Percentiles rank a stretch among this genome's conserved stretches.
Evolutionary conservation across 2,797 vertebrate species (phyloP).

Genomic region (Botia almorhae): DNA sequence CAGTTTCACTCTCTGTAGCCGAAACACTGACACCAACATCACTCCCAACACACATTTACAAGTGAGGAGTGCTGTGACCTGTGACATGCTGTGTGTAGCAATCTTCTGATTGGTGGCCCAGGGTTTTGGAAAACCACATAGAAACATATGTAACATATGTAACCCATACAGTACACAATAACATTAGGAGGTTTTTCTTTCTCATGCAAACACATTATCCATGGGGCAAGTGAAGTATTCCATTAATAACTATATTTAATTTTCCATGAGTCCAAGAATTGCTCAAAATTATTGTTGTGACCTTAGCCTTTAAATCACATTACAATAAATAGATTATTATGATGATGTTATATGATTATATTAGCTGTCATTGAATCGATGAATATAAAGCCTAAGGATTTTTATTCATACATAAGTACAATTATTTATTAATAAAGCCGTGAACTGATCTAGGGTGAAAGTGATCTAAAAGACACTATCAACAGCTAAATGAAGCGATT

Average conservation of each 20-base stretch:
- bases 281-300: neutral
- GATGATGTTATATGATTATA: neutral
- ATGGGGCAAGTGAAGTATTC: conserved; percentile 32
- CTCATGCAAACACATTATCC: conserved; percentile 7
- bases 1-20: conserved; percentile 5
- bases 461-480: neutral
- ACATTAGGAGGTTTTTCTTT: conserved; percentile 17
- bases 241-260: neutral
- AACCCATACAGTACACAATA: conserved; percentile 18
- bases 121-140: conserved; percentile 29
- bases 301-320: neutral
- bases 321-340: neutral
- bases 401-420: too few relatives aligned
- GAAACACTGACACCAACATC: neutral
- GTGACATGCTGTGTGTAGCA: neutral
- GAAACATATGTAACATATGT: conserved; percentile 14
- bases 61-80: neutral
- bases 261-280: conserved; percentile 20
- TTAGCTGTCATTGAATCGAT: too few relatives aligned
- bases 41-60: neutral
- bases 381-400: too few relatives aligned
- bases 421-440: neutral
- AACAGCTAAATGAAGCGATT: neutral
- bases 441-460: neutral
- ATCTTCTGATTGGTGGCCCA: conserved; percentile 2